Conservation (phyloP, 2,888 invertebrate genomes). For the Tetanocera ferruginea region DNA sequence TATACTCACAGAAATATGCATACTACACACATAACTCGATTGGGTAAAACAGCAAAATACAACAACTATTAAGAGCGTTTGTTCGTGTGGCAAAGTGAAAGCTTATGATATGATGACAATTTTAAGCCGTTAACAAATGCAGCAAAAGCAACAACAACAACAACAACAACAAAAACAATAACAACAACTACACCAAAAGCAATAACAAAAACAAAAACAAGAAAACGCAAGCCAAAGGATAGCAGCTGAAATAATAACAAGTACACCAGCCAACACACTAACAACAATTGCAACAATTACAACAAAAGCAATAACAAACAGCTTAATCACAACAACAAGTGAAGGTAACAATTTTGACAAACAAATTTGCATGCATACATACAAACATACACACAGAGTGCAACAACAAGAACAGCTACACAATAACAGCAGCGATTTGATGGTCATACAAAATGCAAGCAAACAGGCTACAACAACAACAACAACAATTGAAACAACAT, state of each 20-base stretch:
- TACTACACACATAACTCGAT: background rate
- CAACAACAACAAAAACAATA: background rate
- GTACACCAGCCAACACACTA: background rate
- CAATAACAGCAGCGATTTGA: background rate
- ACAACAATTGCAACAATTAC: background rate
- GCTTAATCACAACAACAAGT: constrained; percentile 12
- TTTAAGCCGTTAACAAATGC: constrained; percentile 30
- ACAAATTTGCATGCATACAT: constrained; percentile 23
- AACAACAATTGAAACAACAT: constrained; percentile 41
- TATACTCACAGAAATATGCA: background rate
- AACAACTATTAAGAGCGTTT: constrained; percentile 4
- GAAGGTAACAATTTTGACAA: constrained; percentile 22
- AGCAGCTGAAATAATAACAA: background rate
- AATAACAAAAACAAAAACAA: background rate
- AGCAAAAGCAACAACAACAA: constrained; percentile 10
- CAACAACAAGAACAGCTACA: background rate
- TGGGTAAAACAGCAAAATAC: background rate
- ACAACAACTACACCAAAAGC: background rate
- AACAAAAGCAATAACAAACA: background rate
- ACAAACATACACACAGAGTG: background rate
- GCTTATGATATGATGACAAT: constrained; percentile 36
- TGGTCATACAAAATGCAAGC: background rate
- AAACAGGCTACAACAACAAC: background rate
- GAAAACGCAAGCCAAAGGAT: background rate
- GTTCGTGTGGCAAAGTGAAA: constrained; percentile 1